phyloP scores from a whole-genome alignment of 2,797 vertebrate genomes.

The Spinibarbus caldwelli region DNA sequence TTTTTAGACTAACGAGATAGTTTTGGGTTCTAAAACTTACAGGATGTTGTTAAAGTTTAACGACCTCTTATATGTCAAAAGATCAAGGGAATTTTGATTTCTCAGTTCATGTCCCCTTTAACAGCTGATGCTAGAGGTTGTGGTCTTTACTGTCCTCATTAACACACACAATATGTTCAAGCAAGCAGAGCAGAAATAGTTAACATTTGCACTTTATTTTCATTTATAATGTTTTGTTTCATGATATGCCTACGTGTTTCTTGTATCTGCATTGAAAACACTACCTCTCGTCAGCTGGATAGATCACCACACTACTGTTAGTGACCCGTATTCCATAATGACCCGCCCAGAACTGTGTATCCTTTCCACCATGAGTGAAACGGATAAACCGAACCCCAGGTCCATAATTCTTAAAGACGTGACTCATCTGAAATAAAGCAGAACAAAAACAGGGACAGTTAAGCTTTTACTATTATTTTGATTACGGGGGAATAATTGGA shows the following conservation, averaged over 20 bases:
- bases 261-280: neutral
- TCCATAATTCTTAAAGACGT: slow-evolving; percentile 87
- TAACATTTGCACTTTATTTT: neutral
- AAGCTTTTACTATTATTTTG: neutral
- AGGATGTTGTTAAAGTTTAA: neutral
- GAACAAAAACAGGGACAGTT: neutral
- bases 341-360: slow-evolving; percentile 88
- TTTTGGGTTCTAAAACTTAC: no score
- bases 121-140: neutral
- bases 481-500: neutral
- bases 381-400: slow-evolving; percentile 83
- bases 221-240: neutral
- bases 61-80: no score
- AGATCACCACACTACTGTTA: slow-evolving; percentile 85
- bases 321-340: slow-evolving; percentile 91
- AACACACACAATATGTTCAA: neutral
- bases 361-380: slow-evolving; percentile 88
- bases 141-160: neutral
- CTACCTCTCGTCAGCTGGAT: slow-evolving; percentile 66
- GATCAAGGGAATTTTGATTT: no score
- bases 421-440: slow-evolving; percentile 66
- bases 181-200: neutral
- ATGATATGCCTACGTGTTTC: neutral
- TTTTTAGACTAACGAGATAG: neutral
- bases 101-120: no score